phyloP scores from a whole-genome alignment of 2,888 invertebrate species.

The Lathronympha strigana region DNA sequence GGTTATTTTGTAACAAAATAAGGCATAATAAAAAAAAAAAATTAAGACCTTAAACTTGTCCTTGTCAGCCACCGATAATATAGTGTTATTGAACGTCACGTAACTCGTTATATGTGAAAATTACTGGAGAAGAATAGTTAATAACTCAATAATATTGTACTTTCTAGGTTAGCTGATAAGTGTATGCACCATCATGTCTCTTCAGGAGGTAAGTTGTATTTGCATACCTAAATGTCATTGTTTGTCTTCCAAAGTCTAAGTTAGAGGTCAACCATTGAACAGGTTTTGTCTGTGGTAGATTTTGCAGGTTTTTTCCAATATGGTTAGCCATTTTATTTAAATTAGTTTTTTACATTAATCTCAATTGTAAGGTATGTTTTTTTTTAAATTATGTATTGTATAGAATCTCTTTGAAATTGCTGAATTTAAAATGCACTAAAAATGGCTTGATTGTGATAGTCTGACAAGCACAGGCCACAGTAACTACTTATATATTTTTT shows the following conservation, averaged over 20 bases:
- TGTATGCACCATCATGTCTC: conserved; percentile 65
- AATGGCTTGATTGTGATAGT: too few relatives aligned
- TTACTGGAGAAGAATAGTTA: neutral
- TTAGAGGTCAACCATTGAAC: conserved; percentile 24
- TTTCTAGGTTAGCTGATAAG: conserved; percentile 60
- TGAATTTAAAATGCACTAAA: too few relatives aligned
- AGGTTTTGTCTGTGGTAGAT: neutral
- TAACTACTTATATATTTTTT: too few relatives aligned
- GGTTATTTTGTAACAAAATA: neutral
- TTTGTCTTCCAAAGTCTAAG: conserved; percentile 27
- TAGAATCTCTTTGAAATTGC: too few relatives aligned
- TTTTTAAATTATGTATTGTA: too few relatives aligned
- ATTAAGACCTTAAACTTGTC: conserved; percentile 12
- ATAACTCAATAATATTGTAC: conserved; percentile 40
- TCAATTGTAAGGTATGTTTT: too few relatives aligned
- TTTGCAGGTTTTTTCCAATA: neutral
- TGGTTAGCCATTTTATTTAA: neutral
- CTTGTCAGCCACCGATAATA: conserved; percentile 5
- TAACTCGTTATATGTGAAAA: conserved; percentile 17
- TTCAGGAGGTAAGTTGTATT: conserved; percentile 71
- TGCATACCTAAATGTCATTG: conserved; percentile 35
- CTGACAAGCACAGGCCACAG: too few relatives aligned
- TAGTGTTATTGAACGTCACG: conserved; percentile 19
- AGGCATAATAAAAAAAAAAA: neutral
- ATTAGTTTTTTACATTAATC: neutral